A percentile compares a stretch with the other conserved stretches of the same genome.
These are phyloP conservation scores for Nebria brevicollis DNA, from an alignment of 2,888 invertebrate species.

Conservation along the genomic window DNA sequence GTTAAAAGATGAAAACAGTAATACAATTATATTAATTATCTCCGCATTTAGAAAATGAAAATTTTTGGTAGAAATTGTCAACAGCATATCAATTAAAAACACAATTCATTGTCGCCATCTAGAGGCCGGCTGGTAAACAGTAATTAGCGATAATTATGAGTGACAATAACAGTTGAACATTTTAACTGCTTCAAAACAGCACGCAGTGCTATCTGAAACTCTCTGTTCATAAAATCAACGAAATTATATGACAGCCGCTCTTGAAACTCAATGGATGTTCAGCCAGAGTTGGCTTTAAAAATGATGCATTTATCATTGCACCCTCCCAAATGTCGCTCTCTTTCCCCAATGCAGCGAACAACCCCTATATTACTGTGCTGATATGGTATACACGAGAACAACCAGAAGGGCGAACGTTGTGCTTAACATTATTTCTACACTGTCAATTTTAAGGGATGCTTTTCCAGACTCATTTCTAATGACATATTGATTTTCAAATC, in stretches of 20 bases:
- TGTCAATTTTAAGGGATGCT: background rate
- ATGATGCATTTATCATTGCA: conserved; percentile 6
- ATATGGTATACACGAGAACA: conserved; percentile 1
- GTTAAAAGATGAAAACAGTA: background rate
- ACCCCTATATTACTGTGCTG: background rate
- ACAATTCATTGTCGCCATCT: conserved; percentile 19
- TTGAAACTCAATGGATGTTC: conserved; percentile 5
- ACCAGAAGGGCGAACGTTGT: background rate
- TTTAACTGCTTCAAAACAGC: conserved; percentile 12
- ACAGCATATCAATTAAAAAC: conserved; percentile 14
- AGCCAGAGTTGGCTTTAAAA: conserved; percentile 5
- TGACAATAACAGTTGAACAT: conserved; percentile 7
- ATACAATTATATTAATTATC: background rate
- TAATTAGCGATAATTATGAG: conserved; percentile 19
- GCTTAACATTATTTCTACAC: conserved; percentile 2
- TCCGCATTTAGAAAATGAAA: conserved; percentile 5
- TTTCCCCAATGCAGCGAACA: background rate
- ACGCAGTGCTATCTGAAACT: background rate
- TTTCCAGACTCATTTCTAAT: background rate
- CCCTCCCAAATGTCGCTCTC: background rate
- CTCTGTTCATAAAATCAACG: conserved; percentile 21
- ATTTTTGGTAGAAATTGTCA: conserved; percentile 7
- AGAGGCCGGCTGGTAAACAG: background rate
- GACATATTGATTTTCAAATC: background rate
- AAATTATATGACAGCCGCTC: conserved; percentile 13